A percentile compares a stretch with the other conserved stretches of the same genome.
These are phyloP conservation scores for Festucalex cinctus DNA, from an alignment of 2,113 vertebrate species.

Conservation along the genomic window DNA sequence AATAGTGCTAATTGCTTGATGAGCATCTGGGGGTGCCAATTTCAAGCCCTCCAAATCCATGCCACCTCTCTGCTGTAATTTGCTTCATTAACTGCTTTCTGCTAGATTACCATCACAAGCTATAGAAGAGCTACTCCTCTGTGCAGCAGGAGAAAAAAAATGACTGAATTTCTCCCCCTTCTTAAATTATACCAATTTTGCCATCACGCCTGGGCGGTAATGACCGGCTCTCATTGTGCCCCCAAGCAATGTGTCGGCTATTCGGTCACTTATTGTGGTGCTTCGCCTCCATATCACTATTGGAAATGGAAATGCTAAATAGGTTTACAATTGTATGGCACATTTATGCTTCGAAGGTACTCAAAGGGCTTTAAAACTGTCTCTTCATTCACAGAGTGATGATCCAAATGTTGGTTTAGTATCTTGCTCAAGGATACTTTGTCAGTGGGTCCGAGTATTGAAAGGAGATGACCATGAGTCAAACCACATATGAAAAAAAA, in stretches of 20 bases:
- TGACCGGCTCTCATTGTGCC: conserved; percentile 38
- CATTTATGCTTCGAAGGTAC: not conserved
- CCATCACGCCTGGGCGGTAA: conserved; percentile 20
- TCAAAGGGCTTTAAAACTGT: not conserved
- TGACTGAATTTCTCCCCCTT: conserved; percentile 16
- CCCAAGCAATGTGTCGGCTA: conserved; percentile 16
- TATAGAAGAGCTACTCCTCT: conserved; percentile 26
- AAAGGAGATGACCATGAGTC: not conserved
- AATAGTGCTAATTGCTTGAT: conserved; percentile 61
- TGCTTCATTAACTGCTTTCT: conserved; percentile 44
- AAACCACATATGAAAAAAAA: conserved; percentile 38
- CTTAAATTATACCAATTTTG: conserved; percentile 32
- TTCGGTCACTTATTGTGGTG: conserved; percentile 2
- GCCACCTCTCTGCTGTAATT: conserved; percentile 50
- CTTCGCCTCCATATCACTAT: conserved; percentile 32
- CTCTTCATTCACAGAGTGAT: not conserved
- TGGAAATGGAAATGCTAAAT: conserved; percentile 22
- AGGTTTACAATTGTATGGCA: not conserved
- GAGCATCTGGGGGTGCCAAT: conserved; percentile 59
- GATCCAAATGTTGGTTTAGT: too few relatives aligned
- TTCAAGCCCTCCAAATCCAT: conserved; percentile 53
- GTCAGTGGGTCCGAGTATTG: not conserved
- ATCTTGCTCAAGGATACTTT: not conserved
- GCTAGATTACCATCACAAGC: conserved; percentile 23
- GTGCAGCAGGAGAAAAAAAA: conserved; percentile 38